Conservation (phyloP, 2,113 vertebrate genomes). For the Lichenostomus cassidix region DNA sequence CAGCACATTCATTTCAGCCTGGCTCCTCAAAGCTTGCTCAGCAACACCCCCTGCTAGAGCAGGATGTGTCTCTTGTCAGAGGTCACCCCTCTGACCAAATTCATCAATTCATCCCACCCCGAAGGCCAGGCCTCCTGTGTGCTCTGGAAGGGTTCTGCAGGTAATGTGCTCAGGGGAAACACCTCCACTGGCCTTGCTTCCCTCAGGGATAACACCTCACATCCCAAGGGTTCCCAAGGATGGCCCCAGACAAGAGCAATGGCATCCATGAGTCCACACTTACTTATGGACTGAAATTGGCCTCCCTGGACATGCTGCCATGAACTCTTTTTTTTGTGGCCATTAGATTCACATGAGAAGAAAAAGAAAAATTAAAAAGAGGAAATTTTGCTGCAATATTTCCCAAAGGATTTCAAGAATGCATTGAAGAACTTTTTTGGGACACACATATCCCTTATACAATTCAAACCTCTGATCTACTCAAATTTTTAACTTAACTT, state of each 20-base stretch:
- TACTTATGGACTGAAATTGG: no score
- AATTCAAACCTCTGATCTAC: neutral
- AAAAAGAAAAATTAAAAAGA: no score
- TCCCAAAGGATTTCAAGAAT: no score
- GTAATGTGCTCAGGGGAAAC: neutral
- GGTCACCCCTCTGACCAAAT: neutral
- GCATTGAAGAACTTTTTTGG: no score
- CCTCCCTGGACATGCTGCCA: no score
- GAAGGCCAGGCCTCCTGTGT: neutral
- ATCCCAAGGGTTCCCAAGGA: neutral
- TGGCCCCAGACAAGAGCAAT: neutral
- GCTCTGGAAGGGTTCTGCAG: neutral
- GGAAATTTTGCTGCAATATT: no score
- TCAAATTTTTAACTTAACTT: neutral
- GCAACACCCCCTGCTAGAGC: neutral
- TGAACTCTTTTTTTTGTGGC: no score
- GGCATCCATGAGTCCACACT: no score
- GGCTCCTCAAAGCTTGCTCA: neutral
- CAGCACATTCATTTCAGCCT: neutral
- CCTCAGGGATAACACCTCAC: neutral
- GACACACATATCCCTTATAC: no score
- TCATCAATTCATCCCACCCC: no score
- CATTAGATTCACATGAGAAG: no score
- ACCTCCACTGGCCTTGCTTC: neutral
- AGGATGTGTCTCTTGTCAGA: neutral